phyloP scores from a whole-genome alignment of 2,888 invertebrate species.

The Tridacna crocea region DNA sequence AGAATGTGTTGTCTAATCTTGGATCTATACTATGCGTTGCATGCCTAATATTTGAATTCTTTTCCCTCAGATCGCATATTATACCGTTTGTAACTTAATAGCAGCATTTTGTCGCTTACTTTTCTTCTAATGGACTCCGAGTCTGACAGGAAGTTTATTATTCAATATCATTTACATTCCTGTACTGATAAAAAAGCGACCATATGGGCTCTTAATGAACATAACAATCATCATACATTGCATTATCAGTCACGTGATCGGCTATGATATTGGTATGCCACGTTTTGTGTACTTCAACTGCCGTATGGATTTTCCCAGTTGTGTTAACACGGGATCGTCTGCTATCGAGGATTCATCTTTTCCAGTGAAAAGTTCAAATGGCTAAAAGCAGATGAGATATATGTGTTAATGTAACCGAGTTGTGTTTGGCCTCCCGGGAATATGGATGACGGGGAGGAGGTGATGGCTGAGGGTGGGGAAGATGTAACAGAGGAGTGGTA shows the following conservation, averaged over 20 bases:
- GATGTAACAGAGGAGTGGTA: slow-evolving; percentile 66
- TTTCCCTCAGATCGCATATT: no score
- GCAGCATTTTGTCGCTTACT: no score
- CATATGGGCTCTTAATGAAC: background rate
- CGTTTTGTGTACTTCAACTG: slow-evolving; percentile 9
- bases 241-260: slow-evolving; percentile 22
- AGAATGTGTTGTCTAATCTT: no score
- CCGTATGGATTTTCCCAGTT: slow-evolving; percentile 8
- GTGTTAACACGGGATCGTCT: slow-evolving; percentile 11
- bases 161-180: no score
- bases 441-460: background rate
- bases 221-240: slow-evolving; percentile 2
- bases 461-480: background rate
- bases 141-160: no score
- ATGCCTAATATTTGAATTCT: no score
- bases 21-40: no score
- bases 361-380: background rate
- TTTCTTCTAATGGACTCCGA: no score
- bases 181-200: background rate
- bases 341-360: background rate
- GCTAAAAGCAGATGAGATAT: background rate
- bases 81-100: no score
- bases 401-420: no score
- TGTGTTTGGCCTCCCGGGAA: no score
- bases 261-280: slow-evolving; percentile 24